A percentile compares a stretch with the other conserved stretches of the same genome.
phyloP scores from a whole-genome alignment of 2,888 invertebrate species.

The Tholera decimalis region DNA sequence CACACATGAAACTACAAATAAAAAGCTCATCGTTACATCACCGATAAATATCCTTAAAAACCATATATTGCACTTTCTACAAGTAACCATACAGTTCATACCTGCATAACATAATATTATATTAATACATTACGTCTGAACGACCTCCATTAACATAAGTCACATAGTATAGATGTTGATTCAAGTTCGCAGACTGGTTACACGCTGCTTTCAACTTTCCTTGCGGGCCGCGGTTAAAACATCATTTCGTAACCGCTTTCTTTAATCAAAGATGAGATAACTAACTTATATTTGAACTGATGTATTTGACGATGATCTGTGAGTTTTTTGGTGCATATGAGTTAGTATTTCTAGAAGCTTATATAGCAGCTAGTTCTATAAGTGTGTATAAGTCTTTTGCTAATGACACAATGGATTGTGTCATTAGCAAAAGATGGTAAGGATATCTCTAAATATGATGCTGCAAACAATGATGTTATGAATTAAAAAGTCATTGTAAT shows the following conservation, averaged over 20 bases:
- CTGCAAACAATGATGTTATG: conserved; percentile 4
- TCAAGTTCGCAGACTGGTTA: conserved; percentile 81
- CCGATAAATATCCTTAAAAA: conserved; percentile 43
- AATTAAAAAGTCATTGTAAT: conserved; percentile 16
- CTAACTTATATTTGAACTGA: conserved; percentile 72
- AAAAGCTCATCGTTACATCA: conserved; percentile 24
- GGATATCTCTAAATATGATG: neutral
- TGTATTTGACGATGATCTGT: conserved; percentile 48
- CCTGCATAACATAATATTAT: conserved; percentile 34
- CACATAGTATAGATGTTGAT: conserved; percentile 70
- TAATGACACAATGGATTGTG: no score
- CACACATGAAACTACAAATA: conserved; percentile 9
- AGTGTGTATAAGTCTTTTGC: neutral
- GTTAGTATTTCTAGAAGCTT: neutral
- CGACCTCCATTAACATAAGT: conserved; percentile 70
- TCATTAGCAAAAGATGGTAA: conserved; percentile 4
- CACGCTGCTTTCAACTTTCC: conserved; percentile 87
- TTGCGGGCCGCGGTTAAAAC: conserved; percentile 77
- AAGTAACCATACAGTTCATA: conserved; percentile 28
- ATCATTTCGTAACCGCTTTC: conserved; percentile 87
- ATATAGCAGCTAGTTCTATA: neutral
- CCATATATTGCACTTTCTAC: conserved; percentile 48
- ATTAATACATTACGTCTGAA: conserved; percentile 57
- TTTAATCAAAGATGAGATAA: conserved; percentile 84
- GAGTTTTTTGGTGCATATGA: conserved; percentile 26